Conservation (phyloP, 2,797 vertebrate genomes). For the Poeciliopsis infans region DNA sequence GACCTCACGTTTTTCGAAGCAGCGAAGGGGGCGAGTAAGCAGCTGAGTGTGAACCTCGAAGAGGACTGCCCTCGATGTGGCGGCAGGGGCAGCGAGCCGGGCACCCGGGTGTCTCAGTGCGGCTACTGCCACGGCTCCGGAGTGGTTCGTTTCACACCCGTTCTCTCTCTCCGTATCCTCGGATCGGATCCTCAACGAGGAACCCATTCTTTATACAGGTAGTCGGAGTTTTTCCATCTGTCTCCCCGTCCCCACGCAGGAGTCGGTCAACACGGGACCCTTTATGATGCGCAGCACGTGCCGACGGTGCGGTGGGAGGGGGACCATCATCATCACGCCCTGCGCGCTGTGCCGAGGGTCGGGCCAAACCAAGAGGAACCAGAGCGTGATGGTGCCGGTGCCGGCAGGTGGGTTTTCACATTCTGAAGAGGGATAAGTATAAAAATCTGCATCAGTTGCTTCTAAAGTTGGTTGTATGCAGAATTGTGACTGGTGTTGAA, state of each 20-base stretch:
- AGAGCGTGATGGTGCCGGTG: constrained; percentile 87
- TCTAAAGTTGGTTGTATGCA: not conserved
- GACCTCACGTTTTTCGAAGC: constrained; percentile 93
- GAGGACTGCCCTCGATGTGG: constrained; percentile 88
- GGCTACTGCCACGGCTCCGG: constrained; percentile 92
- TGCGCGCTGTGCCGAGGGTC: constrained; percentile 86
- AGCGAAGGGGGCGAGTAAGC: constrained; percentile 91
- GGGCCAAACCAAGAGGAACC: constrained; percentile 89
- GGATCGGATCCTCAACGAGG: not conserved
- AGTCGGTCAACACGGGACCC: constrained; percentile 89
- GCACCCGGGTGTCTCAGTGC: constrained; percentile 88
- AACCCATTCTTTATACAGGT: not conserved
- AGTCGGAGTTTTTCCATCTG: not conserved
- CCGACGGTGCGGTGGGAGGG: constrained; percentile 88
- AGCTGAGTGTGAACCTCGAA: constrained; percentile 86
- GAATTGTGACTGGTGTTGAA: not conserved
- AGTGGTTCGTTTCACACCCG: constrained; percentile 82
- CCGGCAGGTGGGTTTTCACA: constrained; percentile 85
- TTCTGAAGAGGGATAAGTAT: not conserved
- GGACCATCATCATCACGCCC: constrained; percentile 83
- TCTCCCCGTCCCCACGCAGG: constrained; percentile 72
- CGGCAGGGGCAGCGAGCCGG: constrained; percentile 89
- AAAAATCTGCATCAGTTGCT: not conserved
- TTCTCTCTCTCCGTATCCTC: not conserved
- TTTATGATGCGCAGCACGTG: constrained; percentile 92